Evolutionary conservation across 2,113 vertebrate species (phyloP).

Genomic region (Tympanuchus pallidicinctus): DNA sequence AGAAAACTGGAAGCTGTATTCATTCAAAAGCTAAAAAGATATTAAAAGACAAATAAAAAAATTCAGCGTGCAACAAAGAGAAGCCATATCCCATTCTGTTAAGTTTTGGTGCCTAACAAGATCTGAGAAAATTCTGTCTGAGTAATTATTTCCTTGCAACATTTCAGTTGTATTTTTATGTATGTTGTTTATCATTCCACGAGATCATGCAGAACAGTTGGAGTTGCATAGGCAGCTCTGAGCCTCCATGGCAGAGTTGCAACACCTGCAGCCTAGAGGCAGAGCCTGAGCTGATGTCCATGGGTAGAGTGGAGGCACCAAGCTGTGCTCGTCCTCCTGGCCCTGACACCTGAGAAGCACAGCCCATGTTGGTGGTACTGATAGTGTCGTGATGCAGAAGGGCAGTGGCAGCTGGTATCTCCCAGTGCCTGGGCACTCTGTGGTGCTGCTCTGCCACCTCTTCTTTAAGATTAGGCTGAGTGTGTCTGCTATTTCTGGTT

Average conservation of each 20-base stretch:
- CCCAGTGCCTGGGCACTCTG: background rate
- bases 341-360: background rate
- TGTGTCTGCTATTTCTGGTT: background rate
- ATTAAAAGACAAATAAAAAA: background rate
- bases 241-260: background rate
- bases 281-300: background rate
- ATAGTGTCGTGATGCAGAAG: background rate
- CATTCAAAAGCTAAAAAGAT: conserved; percentile 13
- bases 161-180: background rate
- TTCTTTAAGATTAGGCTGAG: background rate
- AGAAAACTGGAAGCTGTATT: conserved; percentile 31
- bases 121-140: conserved; percentile 35
- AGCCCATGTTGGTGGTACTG: rapidly evolving
- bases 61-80: background rate
- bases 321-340: background rate
- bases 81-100: conserved; percentile 1
- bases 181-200: background rate
- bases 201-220: background rate
- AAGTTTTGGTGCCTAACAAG: conserved; percentile 22
- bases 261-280: background rate
- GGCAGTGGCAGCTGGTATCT: background rate
- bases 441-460: background rate
- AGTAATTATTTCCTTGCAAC: conserved; percentile 9
- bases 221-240: background rate
- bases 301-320: background rate